These are phyloP conservation scores for Mylabris sibirica DNA, from an alignment of 2,888 invertebrate genomes.

Conservation along the genomic window DNA sequence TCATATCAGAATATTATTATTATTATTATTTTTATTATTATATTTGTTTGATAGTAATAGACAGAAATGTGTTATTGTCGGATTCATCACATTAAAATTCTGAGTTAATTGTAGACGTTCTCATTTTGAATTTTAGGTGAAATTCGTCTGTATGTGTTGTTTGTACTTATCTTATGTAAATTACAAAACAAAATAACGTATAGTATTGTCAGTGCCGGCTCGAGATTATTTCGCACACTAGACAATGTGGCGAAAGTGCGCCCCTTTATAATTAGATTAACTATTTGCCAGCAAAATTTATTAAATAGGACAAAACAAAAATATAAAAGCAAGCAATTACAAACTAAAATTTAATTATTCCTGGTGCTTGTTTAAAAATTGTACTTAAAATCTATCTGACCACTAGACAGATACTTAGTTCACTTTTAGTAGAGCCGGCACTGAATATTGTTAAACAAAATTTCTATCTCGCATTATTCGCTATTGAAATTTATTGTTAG, in stretches of 20 bases:
- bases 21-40: constrained; percentile 19
- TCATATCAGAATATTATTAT: constrained; percentile 32
- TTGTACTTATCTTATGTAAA: constrained; percentile 10
- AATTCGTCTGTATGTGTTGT: constrained; percentile 1
- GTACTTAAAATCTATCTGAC: too few relatives aligned
- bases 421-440: too few relatives aligned
- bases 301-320: too few relatives aligned
- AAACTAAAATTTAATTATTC: too few relatives aligned
- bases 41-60: constrained; percentile 24
- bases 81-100: constrained; percentile 36
- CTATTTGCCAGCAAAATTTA: too few relatives aligned
- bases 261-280: too few relatives aligned
- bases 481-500: not conserved
- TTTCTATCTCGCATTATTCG: not conserved
- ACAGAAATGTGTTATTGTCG: constrained; percentile 38
- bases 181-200: not conserved
- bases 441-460: not conserved
- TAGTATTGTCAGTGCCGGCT: too few relatives aligned
- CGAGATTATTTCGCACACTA: too few relatives aligned
- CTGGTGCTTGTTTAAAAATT: too few relatives aligned
- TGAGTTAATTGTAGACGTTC: not conserved
- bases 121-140: not conserved
- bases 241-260: too few relatives aligned
- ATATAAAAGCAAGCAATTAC: too few relatives aligned
- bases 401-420: too few relatives aligned